A percentile compares a stretch with the other conserved stretches of the same genome.
These are phyloP conservation scores for Brachionus rubens DNA, from an alignment of 1,140 invertebrate genomes.

Conservation along the genomic window DNA sequence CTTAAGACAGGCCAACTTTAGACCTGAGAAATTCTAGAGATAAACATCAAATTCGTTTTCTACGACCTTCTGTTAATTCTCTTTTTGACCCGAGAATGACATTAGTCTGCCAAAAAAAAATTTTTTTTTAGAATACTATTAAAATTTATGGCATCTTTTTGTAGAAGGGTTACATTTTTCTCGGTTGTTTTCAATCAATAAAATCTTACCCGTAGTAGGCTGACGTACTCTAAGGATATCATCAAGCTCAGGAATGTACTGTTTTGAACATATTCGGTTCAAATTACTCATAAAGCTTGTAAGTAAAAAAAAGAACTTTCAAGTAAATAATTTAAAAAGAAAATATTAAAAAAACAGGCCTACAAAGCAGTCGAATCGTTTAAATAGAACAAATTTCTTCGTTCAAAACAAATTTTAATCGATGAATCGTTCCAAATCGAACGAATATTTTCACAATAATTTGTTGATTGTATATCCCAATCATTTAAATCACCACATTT, in stretches of 20 bases:
- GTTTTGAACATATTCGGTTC: neutral
- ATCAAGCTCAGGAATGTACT: conserved; percentile 6
- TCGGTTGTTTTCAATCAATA: neutral
- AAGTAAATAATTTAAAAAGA: neutral
- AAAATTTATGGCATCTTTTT: too few relatives aligned
- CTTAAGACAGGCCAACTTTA: too few relatives aligned
- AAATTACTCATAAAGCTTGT: conserved; percentile 32
- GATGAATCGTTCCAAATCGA: conserved; percentile 22
- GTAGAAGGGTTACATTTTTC: too few relatives aligned
- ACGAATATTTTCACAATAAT: neutral
- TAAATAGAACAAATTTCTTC: conserved; percentile 25
- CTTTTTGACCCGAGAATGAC: too few relatives aligned
- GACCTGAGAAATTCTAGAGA: too few relatives aligned
- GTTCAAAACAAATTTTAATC: neutral
- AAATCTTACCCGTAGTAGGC: conserved; percentile 72
- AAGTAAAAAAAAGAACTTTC: neutral
- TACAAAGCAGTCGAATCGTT: conserved; percentile 34
- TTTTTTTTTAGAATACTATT: too few relatives aligned
- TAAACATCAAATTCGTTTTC: too few relatives aligned
- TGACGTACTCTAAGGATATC: conserved; percentile 83
- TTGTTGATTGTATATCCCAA: conserved; percentile 4
- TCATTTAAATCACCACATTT: conserved; percentile 20
- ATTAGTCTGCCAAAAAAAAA: too few relatives aligned
- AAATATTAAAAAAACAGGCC: neutral
- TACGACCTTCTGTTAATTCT: too few relatives aligned